These are phyloP conservation scores for Calliopsis andreniformis DNA, from an alignment of 1,140 invertebrate species.

Conservation along the genomic window DNA sequence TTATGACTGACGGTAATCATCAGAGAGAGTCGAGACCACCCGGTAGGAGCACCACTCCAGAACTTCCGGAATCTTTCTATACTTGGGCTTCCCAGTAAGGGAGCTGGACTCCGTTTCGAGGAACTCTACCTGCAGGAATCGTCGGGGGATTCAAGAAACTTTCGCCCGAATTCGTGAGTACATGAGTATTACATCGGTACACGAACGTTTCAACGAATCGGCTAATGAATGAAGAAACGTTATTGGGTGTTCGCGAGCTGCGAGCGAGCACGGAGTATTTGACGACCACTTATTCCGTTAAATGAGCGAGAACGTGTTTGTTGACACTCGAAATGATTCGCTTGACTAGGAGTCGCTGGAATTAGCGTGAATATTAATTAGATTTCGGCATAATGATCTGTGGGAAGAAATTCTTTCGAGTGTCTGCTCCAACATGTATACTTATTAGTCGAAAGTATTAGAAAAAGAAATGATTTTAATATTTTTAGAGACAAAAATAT, in stretches of 20 bases:
- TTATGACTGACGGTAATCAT: slow-evolving; percentile 51
- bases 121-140: slow-evolving; percentile 35
- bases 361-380: background rate
- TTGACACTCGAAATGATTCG: background rate
- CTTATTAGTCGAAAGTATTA: no score
- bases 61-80: slow-evolving; percentile 50
- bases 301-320: background rate
- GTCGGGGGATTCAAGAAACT: slow-evolving; percentile 26
- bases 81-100: slow-evolving; percentile 28
- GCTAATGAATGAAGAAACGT: background rate
- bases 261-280: background rate
- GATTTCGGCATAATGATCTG: background rate
- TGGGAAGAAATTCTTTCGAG: background rate
- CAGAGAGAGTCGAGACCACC: slow-evolving; percentile 32
- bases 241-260: background rate
- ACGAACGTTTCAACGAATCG: slow-evolving; percentile 10
- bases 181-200: slow-evolving; percentile 5
- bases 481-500: no score
- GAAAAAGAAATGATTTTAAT: no score
- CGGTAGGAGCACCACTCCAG: slow-evolving; percentile 36
- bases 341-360: background rate
- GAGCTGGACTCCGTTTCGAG: slow-evolving; percentile 18
- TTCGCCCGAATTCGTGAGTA: slow-evolving; percentile 37
- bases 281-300: background rate
- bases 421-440: no score